A percentile compares a stretch with the other conserved stretches of the same genome.
These are phyloP conservation scores for Drosophila saltans DNA, from an alignment of 1,140 invertebrate species.

Conservation along the genomic window DNA sequence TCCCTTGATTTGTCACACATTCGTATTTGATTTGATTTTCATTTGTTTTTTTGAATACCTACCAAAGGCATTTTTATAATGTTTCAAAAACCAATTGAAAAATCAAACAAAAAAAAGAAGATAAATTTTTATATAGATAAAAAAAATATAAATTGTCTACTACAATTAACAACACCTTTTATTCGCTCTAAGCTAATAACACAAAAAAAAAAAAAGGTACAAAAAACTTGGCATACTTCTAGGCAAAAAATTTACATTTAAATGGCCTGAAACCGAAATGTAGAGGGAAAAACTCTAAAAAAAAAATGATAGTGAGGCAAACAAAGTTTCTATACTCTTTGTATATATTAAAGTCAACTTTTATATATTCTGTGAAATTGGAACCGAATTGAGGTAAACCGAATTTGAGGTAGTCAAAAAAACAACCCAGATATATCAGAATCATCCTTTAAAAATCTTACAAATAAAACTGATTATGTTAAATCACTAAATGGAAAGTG, in stretches of 20 bases:
- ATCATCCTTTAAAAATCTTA: no score
- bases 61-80: no score
- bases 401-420: no score
- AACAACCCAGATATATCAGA: no score
- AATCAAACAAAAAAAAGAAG: neutral
- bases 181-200: conserved; percentile 14
- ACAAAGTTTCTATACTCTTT: conserved; percentile 9
- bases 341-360: no score
- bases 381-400: no score
- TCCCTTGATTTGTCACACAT: conserved; percentile 49
- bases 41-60: neutral
- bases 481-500: no score
- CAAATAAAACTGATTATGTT: no score
- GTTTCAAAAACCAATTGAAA: neutral
- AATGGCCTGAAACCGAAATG: conserved; percentile 39
- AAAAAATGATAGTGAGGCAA: conserved; percentile 11
- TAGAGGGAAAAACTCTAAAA: neutral
- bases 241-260: conserved; percentile 69
- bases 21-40: conserved; percentile 27
- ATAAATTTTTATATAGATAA: neutral
- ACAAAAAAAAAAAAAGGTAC: conserved; percentile 19
- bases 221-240: conserved; percentile 47
- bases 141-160: neutral
- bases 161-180: conserved; percentile 29
- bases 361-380: no score